phyloP scores from a whole-genome alignment of 2,797 vertebrate species.

The Bradypodion ventrale region DNA sequence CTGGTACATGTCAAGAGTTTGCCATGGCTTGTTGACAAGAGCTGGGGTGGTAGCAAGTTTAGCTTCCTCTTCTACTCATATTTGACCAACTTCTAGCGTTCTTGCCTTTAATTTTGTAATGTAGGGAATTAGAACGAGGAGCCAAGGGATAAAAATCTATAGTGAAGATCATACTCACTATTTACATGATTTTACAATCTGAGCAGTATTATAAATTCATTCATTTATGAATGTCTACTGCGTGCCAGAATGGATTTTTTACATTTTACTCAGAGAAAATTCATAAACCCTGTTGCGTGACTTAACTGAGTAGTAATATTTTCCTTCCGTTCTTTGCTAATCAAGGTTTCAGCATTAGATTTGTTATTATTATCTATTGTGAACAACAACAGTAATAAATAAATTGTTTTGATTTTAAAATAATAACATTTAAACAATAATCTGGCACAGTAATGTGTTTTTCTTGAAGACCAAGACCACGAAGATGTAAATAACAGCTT shows the following conservation, averaged over 20 bases:
- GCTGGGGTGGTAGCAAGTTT: not conserved
- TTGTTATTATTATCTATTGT: not conserved
- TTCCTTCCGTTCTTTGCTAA: not conserved
- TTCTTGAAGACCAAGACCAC: conserved; percentile 38
- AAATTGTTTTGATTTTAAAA: not conserved
- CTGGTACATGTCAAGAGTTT: not conserved
- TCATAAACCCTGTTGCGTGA: not conserved
- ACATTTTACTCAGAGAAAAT: not conserved
- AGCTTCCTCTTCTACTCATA: not conserved
- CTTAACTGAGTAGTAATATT: not conserved
- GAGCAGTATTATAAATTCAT: not conserved
- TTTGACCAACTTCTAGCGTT: not conserved
- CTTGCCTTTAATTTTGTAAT: not conserved
- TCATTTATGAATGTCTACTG: not conserved
- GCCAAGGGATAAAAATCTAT: not conserved
- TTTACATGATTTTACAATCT: not conserved
- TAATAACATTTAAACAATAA: not conserved
- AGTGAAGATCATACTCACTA: no score
- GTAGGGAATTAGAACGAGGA: not conserved
- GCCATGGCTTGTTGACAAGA: not conserved
- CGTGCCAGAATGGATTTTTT: not conserved
- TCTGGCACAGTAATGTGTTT: conserved; percentile 18
- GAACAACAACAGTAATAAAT: not conserved
- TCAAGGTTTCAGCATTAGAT: conserved; percentile 5
- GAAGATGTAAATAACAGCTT: conserved; percentile 28